phyloP scores from a whole-genome alignment of 2,797 vertebrate species.

The Potorous gilbertii region DNA sequence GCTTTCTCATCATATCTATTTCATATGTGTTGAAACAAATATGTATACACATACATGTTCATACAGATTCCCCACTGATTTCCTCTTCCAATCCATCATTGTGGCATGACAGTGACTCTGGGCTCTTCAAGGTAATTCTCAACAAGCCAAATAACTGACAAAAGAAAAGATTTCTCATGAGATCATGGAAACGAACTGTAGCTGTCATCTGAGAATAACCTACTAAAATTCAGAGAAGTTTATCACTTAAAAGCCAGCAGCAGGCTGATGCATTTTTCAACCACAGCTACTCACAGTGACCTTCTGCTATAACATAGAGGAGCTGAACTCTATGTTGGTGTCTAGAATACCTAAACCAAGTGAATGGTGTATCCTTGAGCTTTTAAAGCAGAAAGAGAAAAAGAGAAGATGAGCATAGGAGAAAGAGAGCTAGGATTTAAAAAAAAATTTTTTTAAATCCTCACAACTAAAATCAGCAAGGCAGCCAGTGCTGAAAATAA shows the following conservation, averaged over 20 bases:
- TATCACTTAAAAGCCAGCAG: not conserved
- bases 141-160: not conserved
- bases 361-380: not conserved
- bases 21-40: not conserved
- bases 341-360: not conserved
- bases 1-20: not conserved
- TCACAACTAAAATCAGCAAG: not conserved
- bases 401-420: not conserved
- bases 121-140: not conserved
- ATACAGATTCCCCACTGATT: not conserved
- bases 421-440: not conserved
- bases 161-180: not conserved
- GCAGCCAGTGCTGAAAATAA: conserved; percentile 23
- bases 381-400: not conserved
- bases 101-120: not conserved
- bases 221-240: not conserved
- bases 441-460: not conserved
- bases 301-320: not conserved
- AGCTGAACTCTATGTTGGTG: not conserved
- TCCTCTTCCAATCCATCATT: not conserved
- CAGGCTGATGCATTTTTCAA: not conserved
- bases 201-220: not conserved
- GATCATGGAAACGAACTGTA: not conserved
- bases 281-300: not conserved
- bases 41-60: not conserved